Conservation (phyloP, 1,140 invertebrate genomes). For the Chironomus tepperi region DNA sequence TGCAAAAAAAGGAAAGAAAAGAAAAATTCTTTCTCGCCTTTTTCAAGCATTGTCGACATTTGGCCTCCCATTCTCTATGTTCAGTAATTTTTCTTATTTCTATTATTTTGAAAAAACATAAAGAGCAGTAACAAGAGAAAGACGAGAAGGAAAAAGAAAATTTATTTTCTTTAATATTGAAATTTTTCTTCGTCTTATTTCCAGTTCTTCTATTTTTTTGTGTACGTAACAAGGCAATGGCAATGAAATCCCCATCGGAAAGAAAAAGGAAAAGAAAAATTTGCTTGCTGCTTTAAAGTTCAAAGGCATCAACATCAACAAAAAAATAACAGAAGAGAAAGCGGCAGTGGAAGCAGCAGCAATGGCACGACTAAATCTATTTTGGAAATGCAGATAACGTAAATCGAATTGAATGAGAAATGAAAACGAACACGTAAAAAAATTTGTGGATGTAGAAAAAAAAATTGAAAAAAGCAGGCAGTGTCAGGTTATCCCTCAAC, state of each 20-base stretch:
- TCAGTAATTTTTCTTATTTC: neutral
- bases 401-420: neutral
- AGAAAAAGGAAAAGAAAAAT: neutral
- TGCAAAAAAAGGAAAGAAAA: neutral
- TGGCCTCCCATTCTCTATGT: neutral
- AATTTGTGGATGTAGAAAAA: neutral
- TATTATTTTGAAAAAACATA: neutral
- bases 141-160: neutral
- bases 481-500: neutral
- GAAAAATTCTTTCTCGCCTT: neutral
- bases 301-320: too few relatives aligned
- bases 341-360: neutral
- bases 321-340: neutral
- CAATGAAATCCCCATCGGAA: neutral
- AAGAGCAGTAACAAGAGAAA: neutral
- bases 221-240: too few relatives aligned
- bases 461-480: neutral
- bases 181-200: neutral
- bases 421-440: neutral
- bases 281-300: neutral
- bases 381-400: neutral
- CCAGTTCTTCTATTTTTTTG: too few relatives aligned
- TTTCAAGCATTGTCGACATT: neutral
- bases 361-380: neutral
- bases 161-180: constrained; percentile 15